Evolutionary conservation across 2,888 invertebrate genomes (phyloP).

Genomic region (Epiperipatus broadwayi): DNA sequence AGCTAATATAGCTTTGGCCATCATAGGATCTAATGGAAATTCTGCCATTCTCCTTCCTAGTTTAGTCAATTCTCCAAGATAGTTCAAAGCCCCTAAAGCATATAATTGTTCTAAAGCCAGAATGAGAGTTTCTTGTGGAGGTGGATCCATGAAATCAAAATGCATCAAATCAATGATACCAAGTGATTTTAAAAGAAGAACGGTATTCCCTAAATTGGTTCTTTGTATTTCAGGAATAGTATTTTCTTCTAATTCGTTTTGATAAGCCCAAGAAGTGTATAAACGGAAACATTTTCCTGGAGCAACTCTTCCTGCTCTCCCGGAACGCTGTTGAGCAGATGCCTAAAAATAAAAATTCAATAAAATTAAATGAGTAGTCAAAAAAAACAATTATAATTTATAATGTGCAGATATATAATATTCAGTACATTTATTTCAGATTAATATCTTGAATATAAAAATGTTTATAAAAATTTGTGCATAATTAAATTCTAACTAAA

Average conservation of each 20-base stretch:
- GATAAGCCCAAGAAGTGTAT: constrained; percentile 96
- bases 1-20: constrained; percentile 93
- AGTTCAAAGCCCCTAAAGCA: constrained; percentile 89
- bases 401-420: too few relatives aligned
- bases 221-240: constrained; percentile 96
- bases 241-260: constrained; percentile 92
- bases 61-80: constrained; percentile 89
- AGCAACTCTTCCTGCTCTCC: constrained; percentile 81
- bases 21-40: constrained; percentile 95
- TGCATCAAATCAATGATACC: constrained; percentile 94
- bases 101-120: constrained; percentile 88
- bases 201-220: constrained; percentile 92
- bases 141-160: constrained; percentile 96
- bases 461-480: too few relatives aligned
- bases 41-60: constrained; percentile 95
- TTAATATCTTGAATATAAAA: too few relatives aligned
- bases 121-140: constrained; percentile 72
- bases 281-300: constrained; percentile 94
- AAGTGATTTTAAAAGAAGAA: constrained; percentile 80
- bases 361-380: not conserved
- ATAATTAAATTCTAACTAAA: too few relatives aligned
- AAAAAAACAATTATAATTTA: not conserved
- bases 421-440: too few relatives aligned
- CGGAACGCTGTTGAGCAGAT: constrained; percentile 92
- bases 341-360: too few relatives aligned